phyloP scores from a whole-genome alignment of 2,113 vertebrate species.

The Butorides virescens region DNA sequence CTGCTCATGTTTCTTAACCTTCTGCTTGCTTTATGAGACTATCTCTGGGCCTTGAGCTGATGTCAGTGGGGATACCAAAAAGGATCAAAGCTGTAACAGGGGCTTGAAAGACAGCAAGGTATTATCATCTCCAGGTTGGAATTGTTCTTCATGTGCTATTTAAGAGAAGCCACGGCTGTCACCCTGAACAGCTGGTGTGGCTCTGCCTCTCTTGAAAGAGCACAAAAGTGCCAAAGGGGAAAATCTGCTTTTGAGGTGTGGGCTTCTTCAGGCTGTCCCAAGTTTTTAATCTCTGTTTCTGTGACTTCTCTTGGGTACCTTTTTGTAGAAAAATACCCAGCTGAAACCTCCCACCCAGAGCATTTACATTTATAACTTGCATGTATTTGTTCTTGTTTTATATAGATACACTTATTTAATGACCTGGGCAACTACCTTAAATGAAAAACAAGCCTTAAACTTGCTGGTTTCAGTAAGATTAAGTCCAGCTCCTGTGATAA shows the following conservation, averaged over 20 bases:
- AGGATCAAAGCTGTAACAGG: not conserved
- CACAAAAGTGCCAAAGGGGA: not conserved
- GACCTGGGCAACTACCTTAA: not conserved
- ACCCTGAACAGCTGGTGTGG: not conserved
- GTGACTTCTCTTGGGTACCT: not conserved
- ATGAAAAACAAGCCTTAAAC: not conserved
- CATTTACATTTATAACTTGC: not conserved
- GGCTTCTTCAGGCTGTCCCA: not conserved
- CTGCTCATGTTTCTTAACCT: not conserved
- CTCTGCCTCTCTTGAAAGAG: not conserved
- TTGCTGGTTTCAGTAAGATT: not conserved
- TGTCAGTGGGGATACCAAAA: not conserved
- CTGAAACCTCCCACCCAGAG: not conserved
- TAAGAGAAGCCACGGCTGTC: not conserved
- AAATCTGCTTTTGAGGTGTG: not conserved
- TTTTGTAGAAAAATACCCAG: not conserved
- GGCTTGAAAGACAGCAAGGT: not conserved
- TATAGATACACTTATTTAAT: not conserved
- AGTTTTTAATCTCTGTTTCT: not conserved
- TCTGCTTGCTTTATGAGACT: not conserved
- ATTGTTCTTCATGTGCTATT: fast-evolving
- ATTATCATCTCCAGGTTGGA: not conserved
- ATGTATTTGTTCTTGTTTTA: not conserved
- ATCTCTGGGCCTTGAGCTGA: not conserved
- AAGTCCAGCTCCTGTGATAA: not conserved